A percentile compares a stretch with the other conserved stretches of the same genome.
phyloP scores from a whole-genome alignment of 92 coral and sea anemone genomes.

The Heteractis magnifica region DNA sequence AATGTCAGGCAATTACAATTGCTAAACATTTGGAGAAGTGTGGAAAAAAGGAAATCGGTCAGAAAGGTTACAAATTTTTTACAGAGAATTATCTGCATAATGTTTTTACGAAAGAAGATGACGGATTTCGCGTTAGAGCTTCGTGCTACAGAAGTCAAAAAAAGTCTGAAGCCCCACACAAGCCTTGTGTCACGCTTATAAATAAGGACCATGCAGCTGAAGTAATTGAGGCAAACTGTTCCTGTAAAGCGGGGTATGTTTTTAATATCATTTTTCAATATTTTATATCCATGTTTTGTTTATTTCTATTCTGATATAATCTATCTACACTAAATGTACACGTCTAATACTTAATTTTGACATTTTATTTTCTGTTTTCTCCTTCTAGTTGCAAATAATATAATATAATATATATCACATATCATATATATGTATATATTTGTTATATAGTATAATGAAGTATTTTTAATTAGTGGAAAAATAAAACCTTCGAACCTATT shows the following conservation, averaged over 20 bases:
- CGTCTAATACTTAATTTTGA: too few species aligned
- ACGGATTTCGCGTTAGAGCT: conserved; percentile 15
- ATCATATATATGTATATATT: too few species aligned
- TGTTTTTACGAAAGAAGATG: conserved; percentile 28
- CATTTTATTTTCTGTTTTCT: too few species aligned
- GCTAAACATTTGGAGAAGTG: conserved; percentile 32
- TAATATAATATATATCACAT: too few species aligned
- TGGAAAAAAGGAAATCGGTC: conserved; percentile 23
- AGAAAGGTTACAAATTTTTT: conserved; percentile 40
- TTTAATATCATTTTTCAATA: not conserved
- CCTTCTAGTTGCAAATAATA: too few species aligned
- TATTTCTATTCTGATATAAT: not conserved
- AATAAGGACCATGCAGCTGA: conserved; percentile 19
- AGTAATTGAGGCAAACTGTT: conserved; percentile 35
- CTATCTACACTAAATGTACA: too few species aligned
- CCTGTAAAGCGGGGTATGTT: conserved; percentile 49
- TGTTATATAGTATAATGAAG: too few species aligned
- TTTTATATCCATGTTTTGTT: not conserved
- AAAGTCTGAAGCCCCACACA: conserved; percentile 44
- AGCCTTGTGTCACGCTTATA: conserved; percentile 11
- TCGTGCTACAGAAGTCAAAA: conserved; percentile 30
- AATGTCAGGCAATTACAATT: conserved; percentile 12
- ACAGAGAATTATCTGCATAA: conserved; percentile 31
- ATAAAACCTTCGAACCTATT: not conserved
- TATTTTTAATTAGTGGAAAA: too few species aligned